Base-by-base conservation (phyloP, 2,113 vertebrate species). In the Tympanuchus pallidicinctus region DNA sequence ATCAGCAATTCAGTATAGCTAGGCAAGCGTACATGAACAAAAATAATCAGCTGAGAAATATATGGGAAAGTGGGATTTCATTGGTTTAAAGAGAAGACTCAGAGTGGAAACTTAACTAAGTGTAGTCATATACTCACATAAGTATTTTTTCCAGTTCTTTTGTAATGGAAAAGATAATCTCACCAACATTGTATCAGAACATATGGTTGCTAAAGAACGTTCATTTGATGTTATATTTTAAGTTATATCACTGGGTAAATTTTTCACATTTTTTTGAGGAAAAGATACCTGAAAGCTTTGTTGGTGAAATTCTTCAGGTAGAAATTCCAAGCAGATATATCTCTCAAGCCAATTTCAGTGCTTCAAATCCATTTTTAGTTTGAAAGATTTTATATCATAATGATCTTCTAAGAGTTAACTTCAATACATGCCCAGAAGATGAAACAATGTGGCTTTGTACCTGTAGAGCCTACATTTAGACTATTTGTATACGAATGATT, bases 11-110 rank as follows among this genome's bases (percentile, higher is more conserved):
- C 38, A 63, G 16, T 67, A 24, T 19, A 75, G 6, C 3, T 54
- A 56, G 24, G 38, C 2, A 67, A 19, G 20, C 12, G 19, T 40
- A 52, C 3, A 30, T 30, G 22, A 66, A 24, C 8, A 63, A 54
- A 83, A 81, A 81, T 22, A 5, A 14, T 13, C 2, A 27, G 8
- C 9, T 30, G 20, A 72, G 40, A 85, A 61, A 43, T 73, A n/a
- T 4, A 40, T 1, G 2, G 1, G 2, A 1, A 34, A 45, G 10
- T 30, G 4, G 13, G 7, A 57, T 67, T 88, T 78, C n/a, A 36
- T 10, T 32, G 6, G 5, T 69, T 65, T 47, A 69, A 84, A 40
- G 7, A 36, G 28, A 66, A 72, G 6, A 32, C 17, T 28, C 6
- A 28, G 18, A 73, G 63, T 54, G 16, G 24, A 69, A 0, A 1